Evolutionary conservation across 2,888 invertebrate genomes (phyloP), one percentile per base, ranked within the genome.

Genomic region (Masnerella sp.): DNA sequence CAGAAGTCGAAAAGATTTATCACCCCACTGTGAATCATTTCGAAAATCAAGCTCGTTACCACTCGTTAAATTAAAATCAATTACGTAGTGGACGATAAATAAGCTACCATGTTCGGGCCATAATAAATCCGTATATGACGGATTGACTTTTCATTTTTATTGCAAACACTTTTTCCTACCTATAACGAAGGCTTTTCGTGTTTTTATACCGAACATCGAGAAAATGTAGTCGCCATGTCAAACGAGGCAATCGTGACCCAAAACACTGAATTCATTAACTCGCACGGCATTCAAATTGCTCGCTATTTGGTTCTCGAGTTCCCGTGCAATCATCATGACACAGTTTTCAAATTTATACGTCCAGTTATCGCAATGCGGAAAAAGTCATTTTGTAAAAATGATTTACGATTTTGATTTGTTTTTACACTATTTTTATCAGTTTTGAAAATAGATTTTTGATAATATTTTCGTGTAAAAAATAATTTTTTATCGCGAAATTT

Each of bases 251-350:
- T 52, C 52, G 51, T 59, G 68, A 59, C 59, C 51, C 34, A 30
- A 52, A 62, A 56, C 28, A 12, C 18, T 34, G 56, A 47, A 70
- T 70, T 54, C 51, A 52, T 59, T 43, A 68, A 51, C 45, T 49
- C 43, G 9, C 22, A 7, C 36, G 12, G 43, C 25, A 64, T 51
- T 49, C 61, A 62, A 56, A 64, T 64, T 64, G 25, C 45, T 34
- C 40, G 54, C 62, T 52, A 59, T 65, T 64, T 38, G 54, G 20
- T 28, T 30, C 45, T 61, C 52, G 28, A 38, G 54, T 58, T 42
- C 30, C 47, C 32, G 59, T 43, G 52, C 22, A 68, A 68, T 61
- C 52, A 64, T 38, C 64, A 58, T 64, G 71, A 51, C 71, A 64
- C 59, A 71, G 15, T 71, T 71, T 52, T 30, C 22, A 51, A 58